Evolutionary conservation across 2,888 invertebrate genomes (phyloP).

Genomic region (Tetrapedia diversipes): DNA sequence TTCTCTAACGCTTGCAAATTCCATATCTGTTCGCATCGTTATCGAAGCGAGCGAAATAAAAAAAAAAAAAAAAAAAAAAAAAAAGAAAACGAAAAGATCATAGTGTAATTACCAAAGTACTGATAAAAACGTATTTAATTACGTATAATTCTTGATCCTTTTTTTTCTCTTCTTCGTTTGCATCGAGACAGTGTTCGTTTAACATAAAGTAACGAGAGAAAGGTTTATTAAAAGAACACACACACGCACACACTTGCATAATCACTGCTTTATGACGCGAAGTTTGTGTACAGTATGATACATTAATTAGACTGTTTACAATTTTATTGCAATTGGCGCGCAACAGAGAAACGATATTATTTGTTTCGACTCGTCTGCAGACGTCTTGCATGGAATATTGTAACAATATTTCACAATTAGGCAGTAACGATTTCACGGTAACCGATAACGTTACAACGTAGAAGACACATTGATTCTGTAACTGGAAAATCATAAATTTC

Average conservation of each 20-base stretch:
- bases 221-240: slow-evolving; percentile 25
- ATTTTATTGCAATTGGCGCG: slow-evolving; percentile 30
- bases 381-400: slow-evolving; percentile 10
- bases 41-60: background rate
- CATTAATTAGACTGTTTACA: slow-evolving; percentile 49
- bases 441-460: slow-evolving; percentile 6
- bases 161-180: background rate
- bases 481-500: slow-evolving; percentile 22
- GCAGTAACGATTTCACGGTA: slow-evolving; percentile 38
- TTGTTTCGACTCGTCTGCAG: slow-evolving; percentile 21
- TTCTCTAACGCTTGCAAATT: background rate
- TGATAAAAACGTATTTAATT: background rate
- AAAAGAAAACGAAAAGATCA: background rate
- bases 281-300: slow-evolving; percentile 66
- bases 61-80: too few relatives aligned
- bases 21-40: background rate
- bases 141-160: background rate
- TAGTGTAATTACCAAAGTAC: background rate
- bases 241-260: slow-evolving; percentile 18
- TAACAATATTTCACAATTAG: slow-evolving; percentile 37
- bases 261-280: slow-evolving; percentile 64
- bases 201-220: background rate
- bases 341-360: slow-evolving; percentile 36
- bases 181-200: background rate
- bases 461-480: background rate